Base-by-base conservation (phyloP, 2,888 invertebrate species). In the Drosophila anomalata region DNA sequence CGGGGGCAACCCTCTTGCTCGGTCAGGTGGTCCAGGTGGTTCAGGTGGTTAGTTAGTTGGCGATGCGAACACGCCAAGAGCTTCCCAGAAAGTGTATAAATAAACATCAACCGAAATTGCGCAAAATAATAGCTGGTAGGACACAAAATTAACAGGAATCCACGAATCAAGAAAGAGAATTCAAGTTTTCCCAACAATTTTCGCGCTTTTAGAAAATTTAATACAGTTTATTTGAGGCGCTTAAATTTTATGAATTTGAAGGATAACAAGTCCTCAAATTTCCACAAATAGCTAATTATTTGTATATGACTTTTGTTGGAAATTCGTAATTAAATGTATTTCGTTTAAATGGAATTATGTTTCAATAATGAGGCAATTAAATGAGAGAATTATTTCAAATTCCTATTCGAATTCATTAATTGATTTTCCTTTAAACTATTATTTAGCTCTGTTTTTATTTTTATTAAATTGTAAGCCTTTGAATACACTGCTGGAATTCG, bases 31-130 rank as follows among this genome's bases (percentile, higher is more conserved):
- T 65, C 65, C n/a, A 14, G 36, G 36, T 47, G 31, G 63, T 53
- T 36, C 36, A 47, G 66, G 63, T 65, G 66, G 66, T 65, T 65
- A 39, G 65, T 65, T 39, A 58, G 58, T 29, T 20, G 31, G 22
- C 6, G 52, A 36, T 17, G 22, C 29, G 31, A 42, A 51, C n/a
- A 36, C 12, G 41, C 61, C 26, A 12, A 9, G 48, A 12, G 29
- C 42, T 14, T 17, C 2, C 11, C 22, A 22, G 22, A 11, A 22
- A 44, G 22, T 20, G 22, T 44, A 7, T 31, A 44, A 44, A 44
- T 44, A 44, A 44, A 12, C 22, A 44, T 44, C 44, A 44, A 17
- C 29, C 3, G 48, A 17, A 31, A 9, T 11, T 11, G 26, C 6
- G 26, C 6, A 20, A 42, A 42, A 42, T 42, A 42, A 42, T 42